Conservation (phyloP, 2,113 vertebrate genomes). For the Lepisosteus osseus region DNA sequence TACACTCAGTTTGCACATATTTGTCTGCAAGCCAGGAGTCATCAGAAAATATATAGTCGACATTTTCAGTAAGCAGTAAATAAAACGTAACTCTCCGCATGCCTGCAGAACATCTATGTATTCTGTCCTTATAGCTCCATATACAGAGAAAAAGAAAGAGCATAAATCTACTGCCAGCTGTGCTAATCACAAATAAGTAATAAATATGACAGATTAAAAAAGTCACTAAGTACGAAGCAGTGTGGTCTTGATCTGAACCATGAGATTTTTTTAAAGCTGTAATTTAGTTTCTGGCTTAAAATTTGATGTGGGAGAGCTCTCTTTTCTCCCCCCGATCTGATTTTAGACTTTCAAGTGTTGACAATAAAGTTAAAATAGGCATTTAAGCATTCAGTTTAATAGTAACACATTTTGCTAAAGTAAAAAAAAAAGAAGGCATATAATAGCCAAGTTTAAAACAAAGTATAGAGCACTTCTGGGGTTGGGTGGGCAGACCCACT, state of each 20-base stretch:
- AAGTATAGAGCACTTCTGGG: not conserved
- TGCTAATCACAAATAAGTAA: conserved; percentile 15
- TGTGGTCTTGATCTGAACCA: not conserved
- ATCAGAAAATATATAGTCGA: conserved; percentile 18
- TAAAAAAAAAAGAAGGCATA: not conserved
- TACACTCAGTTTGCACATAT: not conserved
- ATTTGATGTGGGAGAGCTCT: not conserved
- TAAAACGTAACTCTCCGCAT: conserved; percentile 9
- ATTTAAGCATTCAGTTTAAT: not conserved
- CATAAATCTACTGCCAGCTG: conserved; percentile 2
- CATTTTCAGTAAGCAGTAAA: conserved; percentile 14
- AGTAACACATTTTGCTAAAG: not conserved
- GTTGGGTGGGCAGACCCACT: too few species aligned
- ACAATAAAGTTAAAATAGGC: not conserved
- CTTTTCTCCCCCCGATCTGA: not conserved
- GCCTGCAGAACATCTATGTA: conserved; percentile 15
- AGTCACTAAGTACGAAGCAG: not conserved
- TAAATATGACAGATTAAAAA: conserved; percentile 10
- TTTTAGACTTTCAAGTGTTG: not conserved
- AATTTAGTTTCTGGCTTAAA: not conserved
- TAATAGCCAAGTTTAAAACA: not conserved
- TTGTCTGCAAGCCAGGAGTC: conserved; percentile 10
- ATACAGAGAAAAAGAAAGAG: not conserved
- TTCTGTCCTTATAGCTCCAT: not conserved
- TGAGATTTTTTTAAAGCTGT: not conserved